Conservation (phyloP, 2,113 vertebrate genomes). For the Nycticorax nycticorax region DNA sequence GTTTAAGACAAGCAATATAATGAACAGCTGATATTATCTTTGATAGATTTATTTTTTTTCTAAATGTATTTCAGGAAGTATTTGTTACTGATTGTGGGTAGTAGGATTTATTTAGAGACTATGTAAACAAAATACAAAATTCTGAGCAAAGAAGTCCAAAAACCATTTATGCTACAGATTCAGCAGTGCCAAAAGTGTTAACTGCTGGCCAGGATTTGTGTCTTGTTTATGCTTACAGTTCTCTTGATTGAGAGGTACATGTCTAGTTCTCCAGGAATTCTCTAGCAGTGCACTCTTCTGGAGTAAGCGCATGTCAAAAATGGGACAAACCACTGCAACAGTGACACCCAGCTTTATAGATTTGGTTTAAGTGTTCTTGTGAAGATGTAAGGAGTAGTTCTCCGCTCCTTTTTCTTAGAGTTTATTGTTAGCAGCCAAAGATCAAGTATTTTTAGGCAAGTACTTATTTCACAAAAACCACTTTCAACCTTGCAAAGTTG, state of each 20-base stretch:
- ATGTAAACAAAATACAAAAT: not conserved
- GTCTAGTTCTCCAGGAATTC: not conserved
- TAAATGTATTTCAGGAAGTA: not conserved
- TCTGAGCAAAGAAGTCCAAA: not conserved
- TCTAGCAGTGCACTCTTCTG: not conserved
- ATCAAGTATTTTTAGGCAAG: not conserved
- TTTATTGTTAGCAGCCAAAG: not conserved
- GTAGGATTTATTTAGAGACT: not conserved
- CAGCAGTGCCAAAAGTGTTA: not conserved
- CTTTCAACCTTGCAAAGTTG: slow-evolving; percentile 8
- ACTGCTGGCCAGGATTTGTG: not conserved
- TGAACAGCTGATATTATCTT: not conserved
- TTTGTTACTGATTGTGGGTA: not conserved
- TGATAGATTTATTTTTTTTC: not conserved
- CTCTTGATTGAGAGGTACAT: not conserved
- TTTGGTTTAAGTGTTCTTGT: not conserved
- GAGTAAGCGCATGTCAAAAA: not conserved
- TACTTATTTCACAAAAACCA: not conserved
- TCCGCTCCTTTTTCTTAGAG: not conserved
- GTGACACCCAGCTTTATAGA: not conserved
- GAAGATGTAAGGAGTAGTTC: not conserved
- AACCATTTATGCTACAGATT: fast-evolving
- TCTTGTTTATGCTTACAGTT: not conserved
- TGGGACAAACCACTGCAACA: not conserved
- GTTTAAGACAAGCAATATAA: not conserved